phyloP scores from a whole-genome alignment of 2,888 invertebrate genomes.

The Caenorhabditis becei region DNA sequence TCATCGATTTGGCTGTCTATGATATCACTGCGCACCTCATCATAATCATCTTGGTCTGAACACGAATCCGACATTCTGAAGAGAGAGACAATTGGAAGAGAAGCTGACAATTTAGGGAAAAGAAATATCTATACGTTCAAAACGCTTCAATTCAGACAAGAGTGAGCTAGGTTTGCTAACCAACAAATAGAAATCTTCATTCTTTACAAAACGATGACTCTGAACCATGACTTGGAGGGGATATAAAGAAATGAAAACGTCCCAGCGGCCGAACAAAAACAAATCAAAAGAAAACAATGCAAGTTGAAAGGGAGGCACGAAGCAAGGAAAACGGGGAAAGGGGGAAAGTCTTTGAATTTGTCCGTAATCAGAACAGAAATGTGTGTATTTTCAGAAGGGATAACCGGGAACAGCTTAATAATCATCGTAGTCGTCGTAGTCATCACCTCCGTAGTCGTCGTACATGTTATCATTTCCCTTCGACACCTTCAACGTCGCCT shows the following conservation, averaged over 20 bases:
- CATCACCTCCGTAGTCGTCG: conserved; percentile 64
- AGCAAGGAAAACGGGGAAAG: not conserved
- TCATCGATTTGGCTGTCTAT: not conserved
- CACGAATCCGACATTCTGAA: not conserved
- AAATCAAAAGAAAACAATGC: conserved; percentile 2
- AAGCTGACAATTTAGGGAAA: not conserved
- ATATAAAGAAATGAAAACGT: not conserved
- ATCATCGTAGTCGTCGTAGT: conserved; percentile 66
- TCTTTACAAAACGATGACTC: not conserved
- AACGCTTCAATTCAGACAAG: not conserved
- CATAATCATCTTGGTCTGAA: not conserved
- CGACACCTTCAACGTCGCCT: conserved; percentile 61
- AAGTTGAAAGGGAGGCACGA: not conserved
- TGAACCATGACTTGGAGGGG: not conserved
- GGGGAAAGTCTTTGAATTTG: not conserved
- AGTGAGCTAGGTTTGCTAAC: not conserved
- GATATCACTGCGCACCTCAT: not conserved
- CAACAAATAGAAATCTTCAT: conserved; percentile 25
- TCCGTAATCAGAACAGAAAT: conserved; percentile 42
- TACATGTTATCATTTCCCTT: conserved; percentile 62
- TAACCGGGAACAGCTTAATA: conserved; percentile 25
- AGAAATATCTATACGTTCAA: not conserved
- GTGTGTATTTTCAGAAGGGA: conserved; percentile 12
- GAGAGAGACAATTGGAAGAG: not conserved
- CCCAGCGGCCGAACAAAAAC: conserved; percentile 9